These are phyloP conservation scores for Porites evermanni DNA, from an alignment of 92 coral and sea anemone species.

Conservation along the genomic window DNA sequence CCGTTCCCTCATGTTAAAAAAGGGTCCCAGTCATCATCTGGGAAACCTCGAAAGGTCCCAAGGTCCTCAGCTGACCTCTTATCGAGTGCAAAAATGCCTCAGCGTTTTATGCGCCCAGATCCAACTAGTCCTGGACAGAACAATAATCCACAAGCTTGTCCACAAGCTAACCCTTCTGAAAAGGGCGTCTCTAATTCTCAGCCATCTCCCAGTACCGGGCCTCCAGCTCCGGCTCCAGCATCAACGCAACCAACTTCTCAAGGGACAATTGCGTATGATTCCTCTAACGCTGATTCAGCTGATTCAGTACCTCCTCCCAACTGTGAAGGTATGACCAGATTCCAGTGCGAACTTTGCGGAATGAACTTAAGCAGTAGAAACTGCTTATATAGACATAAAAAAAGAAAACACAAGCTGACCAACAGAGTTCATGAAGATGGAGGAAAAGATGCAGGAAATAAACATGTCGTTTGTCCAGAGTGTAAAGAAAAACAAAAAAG, in stretches of 20 bases:
- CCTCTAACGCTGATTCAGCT: not conserved
- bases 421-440: no score
- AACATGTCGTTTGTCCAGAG: no score
- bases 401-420: not conserved
- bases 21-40: slow-evolving; percentile 2
- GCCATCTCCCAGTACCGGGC: not conserved
- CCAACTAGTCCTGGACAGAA: no score
- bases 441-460: no score
- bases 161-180: no score
- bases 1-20: not conserved
- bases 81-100: not conserved
- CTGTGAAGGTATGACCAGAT: not conserved
- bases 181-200: not conserved
- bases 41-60: not conserved
- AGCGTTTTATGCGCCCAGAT: not conserved
- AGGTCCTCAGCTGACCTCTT: not conserved
- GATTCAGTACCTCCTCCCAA: not conserved
- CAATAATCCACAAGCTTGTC: no score
- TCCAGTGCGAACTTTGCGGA: not conserved
- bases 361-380: not conserved
- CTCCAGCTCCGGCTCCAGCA: not conserved
- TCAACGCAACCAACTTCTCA: not conserved
- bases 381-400: not conserved
- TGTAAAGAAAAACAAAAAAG: not conserved
- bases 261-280: not conserved